These are phyloP conservation scores for Suillia variegata DNA, from an alignment of 2,888 invertebrate species.

Conservation along the genomic window DNA sequence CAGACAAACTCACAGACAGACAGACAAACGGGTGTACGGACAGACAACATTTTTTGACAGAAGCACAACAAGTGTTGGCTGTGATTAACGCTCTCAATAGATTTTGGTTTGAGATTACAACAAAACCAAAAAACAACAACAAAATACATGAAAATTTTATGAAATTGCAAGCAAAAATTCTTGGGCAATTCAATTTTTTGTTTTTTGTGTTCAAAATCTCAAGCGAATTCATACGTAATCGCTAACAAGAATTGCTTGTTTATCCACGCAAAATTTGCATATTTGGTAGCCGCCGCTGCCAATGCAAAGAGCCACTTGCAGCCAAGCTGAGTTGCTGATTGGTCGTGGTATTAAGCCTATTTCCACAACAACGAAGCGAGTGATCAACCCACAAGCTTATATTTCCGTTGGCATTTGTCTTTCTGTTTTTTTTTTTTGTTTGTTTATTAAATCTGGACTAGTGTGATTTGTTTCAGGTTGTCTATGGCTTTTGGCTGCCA, in stretches of 20 bases:
- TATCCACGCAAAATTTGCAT: constrained; percentile 17
- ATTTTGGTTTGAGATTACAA: no score
- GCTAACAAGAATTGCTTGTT: constrained; percentile 4
- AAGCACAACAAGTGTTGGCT: constrained; percentile 48
- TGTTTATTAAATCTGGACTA: not conserved
- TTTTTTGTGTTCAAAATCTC: constrained; percentile 32
- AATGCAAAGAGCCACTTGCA: not conserved
- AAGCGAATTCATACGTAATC: not conserved
- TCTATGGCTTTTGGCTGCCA: no score
- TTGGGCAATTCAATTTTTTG: no score
- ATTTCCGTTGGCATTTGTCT: not conserved
- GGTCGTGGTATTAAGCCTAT: no score
- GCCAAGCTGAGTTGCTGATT: not conserved
- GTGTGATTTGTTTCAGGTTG: no score
- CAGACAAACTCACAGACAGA: not conserved
- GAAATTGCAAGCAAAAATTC: no score
- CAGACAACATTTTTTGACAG: not conserved
- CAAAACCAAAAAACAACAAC: no score
- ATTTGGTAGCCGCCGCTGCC: constrained; percentile 13
- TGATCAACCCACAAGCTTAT: not conserved
- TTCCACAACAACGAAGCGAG: no score
- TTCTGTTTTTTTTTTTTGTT: no score
- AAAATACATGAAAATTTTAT: no score
- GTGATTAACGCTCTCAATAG: no score
- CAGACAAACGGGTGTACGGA: not conserved